A percentile compares a stretch with the other conserved stretches of the same genome.
Evolutionary conservation across 30 jellyfish, hydroid and myxozoan species (phyloP).

Genomic region (Cassiopea andromeda): DNA sequence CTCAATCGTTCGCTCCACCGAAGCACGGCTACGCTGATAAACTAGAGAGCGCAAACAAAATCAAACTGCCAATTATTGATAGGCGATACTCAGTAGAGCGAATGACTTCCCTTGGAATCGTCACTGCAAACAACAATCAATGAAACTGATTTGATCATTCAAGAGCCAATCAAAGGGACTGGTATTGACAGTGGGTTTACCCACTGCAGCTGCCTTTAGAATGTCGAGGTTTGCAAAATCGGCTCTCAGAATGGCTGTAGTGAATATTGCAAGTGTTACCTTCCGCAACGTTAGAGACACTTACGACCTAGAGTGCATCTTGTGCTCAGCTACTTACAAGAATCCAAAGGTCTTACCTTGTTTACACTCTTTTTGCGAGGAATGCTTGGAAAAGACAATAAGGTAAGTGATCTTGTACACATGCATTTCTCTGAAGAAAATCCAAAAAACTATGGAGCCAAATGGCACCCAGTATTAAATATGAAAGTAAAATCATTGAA

Average conservation of each 20-base stretch:
- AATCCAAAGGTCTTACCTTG: slow-evolving; percentile 97
- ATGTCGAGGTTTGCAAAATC: slow-evolving; percentile 19
- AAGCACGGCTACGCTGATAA: not conserved
- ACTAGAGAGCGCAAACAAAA: not conserved
- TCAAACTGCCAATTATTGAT: not conserved
- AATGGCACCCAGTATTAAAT: too few relatives aligned
- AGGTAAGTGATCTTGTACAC: slow-evolving; percentile 71
- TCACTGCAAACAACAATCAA: slow-evolving; percentile 12
- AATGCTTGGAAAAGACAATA: slow-evolving; percentile 88
- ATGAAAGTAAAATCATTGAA: too few relatives aligned
- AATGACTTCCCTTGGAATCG: not conserved
- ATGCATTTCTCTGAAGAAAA: not conserved
- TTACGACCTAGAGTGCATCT: slow-evolving; percentile 77
- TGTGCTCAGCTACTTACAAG: slow-evolving; percentile 80
- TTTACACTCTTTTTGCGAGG: slow-evolving; percentile 89
- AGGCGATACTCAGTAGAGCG: slow-evolving; percentile 17
- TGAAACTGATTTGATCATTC: slow-evolving; percentile 25
- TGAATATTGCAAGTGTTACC: slow-evolving; percentile 64
- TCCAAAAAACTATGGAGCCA: too few relatives aligned
- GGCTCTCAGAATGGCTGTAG: slow-evolving; percentile 49
- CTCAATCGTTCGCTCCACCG: slow-evolving; percentile 8
- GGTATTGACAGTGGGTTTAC: slow-evolving; percentile 1
- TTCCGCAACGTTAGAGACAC: slow-evolving; percentile 75
- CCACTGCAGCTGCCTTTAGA: not conserved
- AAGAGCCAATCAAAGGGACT: slow-evolving; percentile 25